Evolutionary conservation across 2,797 vertebrate genomes (phyloP).

Genomic region (Heliangelus exortis): DNA sequence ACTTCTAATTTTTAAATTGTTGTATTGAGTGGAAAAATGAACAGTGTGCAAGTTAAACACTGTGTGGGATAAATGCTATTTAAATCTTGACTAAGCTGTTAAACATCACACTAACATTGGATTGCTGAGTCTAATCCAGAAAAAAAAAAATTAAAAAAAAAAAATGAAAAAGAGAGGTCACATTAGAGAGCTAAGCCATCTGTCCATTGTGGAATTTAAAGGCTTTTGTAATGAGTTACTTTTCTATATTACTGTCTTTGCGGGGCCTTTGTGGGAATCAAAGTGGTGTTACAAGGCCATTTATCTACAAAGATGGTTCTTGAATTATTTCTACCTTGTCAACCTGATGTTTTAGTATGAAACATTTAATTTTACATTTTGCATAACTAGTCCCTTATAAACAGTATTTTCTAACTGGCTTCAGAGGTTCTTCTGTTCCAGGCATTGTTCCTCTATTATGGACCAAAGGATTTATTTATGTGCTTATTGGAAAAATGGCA

Average conservation of each 20-base stretch:
- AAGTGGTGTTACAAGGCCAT: neutral
- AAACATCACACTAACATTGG: constrained; percentile 61
- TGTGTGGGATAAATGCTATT: constrained; percentile 73
- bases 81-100: constrained; percentile 65
- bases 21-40: constrained; percentile 59
- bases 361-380: constrained; percentile 28
- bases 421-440: neutral
- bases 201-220: constrained; percentile 73
- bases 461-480: neutral
- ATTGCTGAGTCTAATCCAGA: constrained; percentile 73
- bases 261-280: neutral
- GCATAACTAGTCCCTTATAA: constrained; percentile 43
- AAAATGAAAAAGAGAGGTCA: constrained; percentile 63
- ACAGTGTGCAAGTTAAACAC: constrained; percentile 63
- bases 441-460: neutral
- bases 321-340: constrained; percentile 25
- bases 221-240: constrained; percentile 54
- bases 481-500: neutral
- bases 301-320: constrained; percentile 28
- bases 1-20: constrained; percentile 5
- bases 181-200: constrained; percentile 75
- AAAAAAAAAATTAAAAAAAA: neutral
- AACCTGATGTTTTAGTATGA: constrained; percentile 5
- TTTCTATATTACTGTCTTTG: neutral
- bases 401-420: neutral